Evolutionary conservation across 1,140 invertebrate genomes (phyloP).

Genomic region (Portunus trituberculatus): DNA sequence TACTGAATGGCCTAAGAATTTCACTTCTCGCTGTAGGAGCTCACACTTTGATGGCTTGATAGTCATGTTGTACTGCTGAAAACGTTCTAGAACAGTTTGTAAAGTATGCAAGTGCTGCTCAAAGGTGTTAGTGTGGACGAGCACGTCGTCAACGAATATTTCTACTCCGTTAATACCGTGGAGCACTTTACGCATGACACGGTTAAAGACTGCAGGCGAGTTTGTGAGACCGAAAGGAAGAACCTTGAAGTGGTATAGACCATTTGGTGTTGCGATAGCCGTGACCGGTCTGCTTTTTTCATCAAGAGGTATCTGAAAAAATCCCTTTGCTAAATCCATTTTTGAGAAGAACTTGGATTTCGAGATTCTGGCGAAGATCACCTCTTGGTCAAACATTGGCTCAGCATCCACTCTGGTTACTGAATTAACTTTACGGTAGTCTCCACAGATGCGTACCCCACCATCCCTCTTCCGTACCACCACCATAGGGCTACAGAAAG

Average conservation of each 20-base stretch:
- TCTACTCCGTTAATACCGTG: not conserved
- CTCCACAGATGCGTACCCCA: not conserved
- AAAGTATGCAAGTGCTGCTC: too few species aligned
- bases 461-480: conserved; percentile 1
- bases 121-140: too few species aligned
- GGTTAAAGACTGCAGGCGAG: not conserved
- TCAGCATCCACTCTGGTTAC: conserved; percentile 7
- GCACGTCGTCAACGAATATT: conserved; percentile 9
- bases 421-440: not conserved
- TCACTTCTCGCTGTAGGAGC: not conserved
- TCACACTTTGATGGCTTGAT: conserved; percentile 15
- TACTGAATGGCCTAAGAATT: not conserved
- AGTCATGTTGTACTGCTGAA: not conserved
- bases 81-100: too few species aligned
- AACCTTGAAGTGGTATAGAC: not conserved
- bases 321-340: not conserved
- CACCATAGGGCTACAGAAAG: not conserved
- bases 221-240: not conserved
- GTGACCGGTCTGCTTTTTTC: not conserved
- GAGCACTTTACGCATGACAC: not conserved
- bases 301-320: not conserved
- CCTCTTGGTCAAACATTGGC: too few species aligned
- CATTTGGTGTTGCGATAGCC: too few species aligned
- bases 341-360: not conserved
- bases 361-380: not conserved